Conservation (phyloP, 2,888 invertebrate genomes). For the Emmelina monodactyla region DNA sequence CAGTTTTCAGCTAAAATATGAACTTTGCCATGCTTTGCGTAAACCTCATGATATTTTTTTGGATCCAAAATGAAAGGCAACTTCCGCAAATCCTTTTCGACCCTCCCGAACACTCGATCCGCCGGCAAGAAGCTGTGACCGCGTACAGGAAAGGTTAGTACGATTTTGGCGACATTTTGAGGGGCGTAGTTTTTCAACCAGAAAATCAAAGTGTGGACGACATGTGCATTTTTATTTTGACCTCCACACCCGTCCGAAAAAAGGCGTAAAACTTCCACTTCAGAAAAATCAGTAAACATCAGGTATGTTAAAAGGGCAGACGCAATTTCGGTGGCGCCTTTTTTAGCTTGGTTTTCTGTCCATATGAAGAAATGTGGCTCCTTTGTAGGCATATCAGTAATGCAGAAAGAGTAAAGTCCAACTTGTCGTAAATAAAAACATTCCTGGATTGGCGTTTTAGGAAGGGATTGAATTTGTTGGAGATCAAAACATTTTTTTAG, state of each 20-base stretch:
- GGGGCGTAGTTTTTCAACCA: constrained; percentile 11
- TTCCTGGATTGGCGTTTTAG: constrained; percentile 5
- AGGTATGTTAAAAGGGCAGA: constrained; percentile 8
- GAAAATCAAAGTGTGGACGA: constrained; percentile 10
- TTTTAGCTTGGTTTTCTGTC: constrained; percentile 11
- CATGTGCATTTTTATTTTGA: constrained; percentile 13
- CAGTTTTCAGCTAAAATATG: constrained; percentile 6
- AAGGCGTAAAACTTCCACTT: constrained; percentile 5
- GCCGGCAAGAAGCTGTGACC: constrained; percentile 12
- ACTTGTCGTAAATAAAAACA: constrained; percentile 1
- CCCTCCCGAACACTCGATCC: constrained; percentile 8
- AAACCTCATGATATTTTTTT: constrained; percentile 8
- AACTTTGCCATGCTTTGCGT: constrained; percentile 11
- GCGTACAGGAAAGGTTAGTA: constrained; percentile 11
- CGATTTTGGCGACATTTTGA: constrained; percentile 8
- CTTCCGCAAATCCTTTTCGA: constrained; percentile 10
- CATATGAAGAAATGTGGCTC: constrained; percentile 7
- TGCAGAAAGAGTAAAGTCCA: constrained; percentile 3
- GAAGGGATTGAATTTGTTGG: constrained; percentile 3
- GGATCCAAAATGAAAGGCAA: constrained; percentile 6
- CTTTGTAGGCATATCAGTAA: constrained; percentile 2
- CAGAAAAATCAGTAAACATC: constrained; percentile 5
- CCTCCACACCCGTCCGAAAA: constrained; percentile 12
- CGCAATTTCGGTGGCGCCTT: constrained; percentile 8
- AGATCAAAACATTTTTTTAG: no score